Conservation (phyloP, 2,888 invertebrate species). For the Ceramica pisi region DNA sequence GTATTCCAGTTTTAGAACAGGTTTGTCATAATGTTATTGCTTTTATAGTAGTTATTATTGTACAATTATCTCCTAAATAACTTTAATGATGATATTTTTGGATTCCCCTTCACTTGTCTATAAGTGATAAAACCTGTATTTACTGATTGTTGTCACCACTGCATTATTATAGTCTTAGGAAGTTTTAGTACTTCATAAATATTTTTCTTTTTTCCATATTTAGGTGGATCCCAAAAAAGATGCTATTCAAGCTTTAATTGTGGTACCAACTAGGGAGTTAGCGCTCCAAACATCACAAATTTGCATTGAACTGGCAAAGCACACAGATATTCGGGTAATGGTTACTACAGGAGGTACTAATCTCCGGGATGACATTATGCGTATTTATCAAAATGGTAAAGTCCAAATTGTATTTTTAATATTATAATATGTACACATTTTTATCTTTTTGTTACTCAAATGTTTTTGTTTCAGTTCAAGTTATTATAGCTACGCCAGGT, state of each 20-base stretch:
- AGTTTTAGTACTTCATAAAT: slow-evolving; percentile 20
- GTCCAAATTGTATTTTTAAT: slow-evolving; percentile 33
- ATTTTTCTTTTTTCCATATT: slow-evolving; percentile 47
- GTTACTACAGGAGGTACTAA: slow-evolving; percentile 99
- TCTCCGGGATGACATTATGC: slow-evolving; percentile 99
- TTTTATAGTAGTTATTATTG: slow-evolving; percentile 19
- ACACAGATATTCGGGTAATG: slow-evolving; percentile 99
- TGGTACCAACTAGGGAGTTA: slow-evolving; percentile 99
- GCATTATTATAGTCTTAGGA: background rate
- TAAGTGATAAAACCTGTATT: slow-evolving; percentile 84
- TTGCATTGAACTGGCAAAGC: slow-evolving; percentile 99
- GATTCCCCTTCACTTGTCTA: slow-evolving; percentile 89
- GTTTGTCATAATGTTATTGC: slow-evolving; percentile 68
- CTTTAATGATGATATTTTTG: slow-evolving; percentile 85
- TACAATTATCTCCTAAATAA: background rate
- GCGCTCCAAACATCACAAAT: slow-evolving; percentile 99
- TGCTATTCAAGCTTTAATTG: slow-evolving; percentile 98
- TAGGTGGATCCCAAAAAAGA: slow-evolving; percentile 96
- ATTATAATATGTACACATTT: slow-evolving; percentile 3
- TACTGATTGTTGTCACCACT: slow-evolving; percentile 45
- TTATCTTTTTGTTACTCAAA: slow-evolving; percentile 13
- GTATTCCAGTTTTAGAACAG: slow-evolving; percentile 99
- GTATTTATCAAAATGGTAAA: slow-evolving; percentile 99
- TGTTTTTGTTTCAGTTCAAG: slow-evolving; percentile 94
- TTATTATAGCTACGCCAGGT: slow-evolving; percentile 99